Evolutionary conservation across 2,888 invertebrate species (phyloP).

Genomic region (Himalopsyche japonica): DNA sequence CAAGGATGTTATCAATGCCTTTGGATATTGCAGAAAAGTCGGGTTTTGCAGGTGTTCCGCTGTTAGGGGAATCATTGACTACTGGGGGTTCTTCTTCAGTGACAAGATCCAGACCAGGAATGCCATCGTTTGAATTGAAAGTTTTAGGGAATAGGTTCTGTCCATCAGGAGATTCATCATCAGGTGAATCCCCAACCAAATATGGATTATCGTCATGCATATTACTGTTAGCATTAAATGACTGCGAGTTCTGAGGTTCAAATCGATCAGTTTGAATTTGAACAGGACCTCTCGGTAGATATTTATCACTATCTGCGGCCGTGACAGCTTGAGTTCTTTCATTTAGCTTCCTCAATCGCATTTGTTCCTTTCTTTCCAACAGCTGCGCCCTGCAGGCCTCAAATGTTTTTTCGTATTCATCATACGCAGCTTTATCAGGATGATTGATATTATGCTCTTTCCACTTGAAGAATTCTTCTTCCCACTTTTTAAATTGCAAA

Average conservation of each 20-base stretch:
- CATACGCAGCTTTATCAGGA: constrained; percentile 85
- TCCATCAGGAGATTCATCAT: background rate
- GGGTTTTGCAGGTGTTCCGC: constrained; percentile 50
- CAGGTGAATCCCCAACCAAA: constrained; percentile 43
- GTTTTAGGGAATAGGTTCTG: constrained; percentile 10
- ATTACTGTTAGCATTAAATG: constrained; percentile 43
- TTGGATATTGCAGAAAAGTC: constrained; percentile 65
- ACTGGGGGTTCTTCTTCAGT: constrained; percentile 46
- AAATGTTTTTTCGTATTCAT: constrained; percentile 87
- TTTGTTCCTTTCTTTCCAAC: constrained; percentile 77
- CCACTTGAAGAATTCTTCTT: constrained; percentile 90
- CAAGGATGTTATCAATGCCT: constrained; percentile 65
- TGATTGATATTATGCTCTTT: constrained; percentile 88
- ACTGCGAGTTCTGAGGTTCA: background rate
- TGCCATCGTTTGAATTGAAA: constrained; percentile 52
- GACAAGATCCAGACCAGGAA: constrained; percentile 75
- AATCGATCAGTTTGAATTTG: background rate
- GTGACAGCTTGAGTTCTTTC: background rate
- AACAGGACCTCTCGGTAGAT: background rate
- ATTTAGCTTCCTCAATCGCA: constrained; percentile 67
- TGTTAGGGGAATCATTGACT: background rate
- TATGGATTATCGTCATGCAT: constrained; percentile 44
- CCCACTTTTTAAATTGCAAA: constrained; percentile 88
- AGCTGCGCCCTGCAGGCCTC: constrained; percentile 80
- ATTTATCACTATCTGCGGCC: background rate